Evolutionary conservation across 2,113 vertebrate genomes (phyloP), one percentile per base, ranked within the genome.

Genomic region (Castor canadensis): DNA sequence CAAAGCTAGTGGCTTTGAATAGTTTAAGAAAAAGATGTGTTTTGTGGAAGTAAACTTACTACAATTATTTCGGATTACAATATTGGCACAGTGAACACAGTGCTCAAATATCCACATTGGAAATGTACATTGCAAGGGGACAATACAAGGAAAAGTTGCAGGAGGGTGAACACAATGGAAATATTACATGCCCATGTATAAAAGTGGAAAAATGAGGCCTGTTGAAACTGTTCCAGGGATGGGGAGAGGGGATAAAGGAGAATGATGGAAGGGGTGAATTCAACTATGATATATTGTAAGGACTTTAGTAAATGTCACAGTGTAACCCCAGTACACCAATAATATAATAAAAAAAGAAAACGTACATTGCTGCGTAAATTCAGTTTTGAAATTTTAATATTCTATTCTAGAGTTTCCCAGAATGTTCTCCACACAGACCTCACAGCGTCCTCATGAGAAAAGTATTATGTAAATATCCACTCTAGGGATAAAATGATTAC

Each of bases 41-140:
- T 87, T n/a, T 72, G 72, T 96, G 49, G 60, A 84, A 89, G 26
- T 5, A 87, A 77, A 92, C 56, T 54, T 62, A 47, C 71, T 84
- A n/a, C 67, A 66, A 96, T 95, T 87, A 95, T 81, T 93, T 84
- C 80, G 77, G 80, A 81, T 90, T 89, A 71, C 77, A 96, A 76
- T 67, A 80, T 93, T 87, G 75, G 54, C 38, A 66, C 26, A 90
- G n/a, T 93, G 52, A 91, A 75, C 24, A 80, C 3, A 67, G 62
- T 30, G 45, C 54, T 62, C 85, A 81, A 93, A 84, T 60, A 92
- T 35, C 47, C 38, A 58, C 40, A 40, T 76, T n/a, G 71, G 81
- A 94, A 93, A 84, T 73, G n/a, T n/a, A n/a, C n/a, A n/a, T n/a
- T n/a, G n/a, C n/a, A n/a, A n/a, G n/a, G n/a, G n/a, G n/a, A n/a